Evolutionary conservation across 1,140 invertebrate species (phyloP), one percentile per base, ranked within the genome.

Genomic region (Littorina saxatilis): DNA sequence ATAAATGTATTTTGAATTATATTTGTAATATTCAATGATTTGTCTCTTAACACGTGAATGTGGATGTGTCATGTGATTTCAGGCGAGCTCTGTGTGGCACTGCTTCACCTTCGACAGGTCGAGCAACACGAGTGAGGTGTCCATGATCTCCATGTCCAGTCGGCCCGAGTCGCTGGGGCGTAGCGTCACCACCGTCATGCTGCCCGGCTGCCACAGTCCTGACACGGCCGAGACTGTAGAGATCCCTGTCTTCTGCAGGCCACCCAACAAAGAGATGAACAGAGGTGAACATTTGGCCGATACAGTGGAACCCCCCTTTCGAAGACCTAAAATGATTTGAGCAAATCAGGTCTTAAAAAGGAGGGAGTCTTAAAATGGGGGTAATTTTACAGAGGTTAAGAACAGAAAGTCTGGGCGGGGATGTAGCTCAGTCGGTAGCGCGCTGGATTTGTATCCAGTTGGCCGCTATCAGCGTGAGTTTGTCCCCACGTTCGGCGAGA

Each of bases 21-120:
- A n/a, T n/a, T n/a, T n/a, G n/a, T n/a, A n/a, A n/a, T n/a, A n/a
- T n/a, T n/a, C n/a, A n/a, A n/a, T n/a, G n/a, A n/a, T n/a, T n/a
- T n/a, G n/a, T n/a, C n/a, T n/a, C n/a, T n/a, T n/a, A n/a, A n/a
- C n/a, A n/a, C n/a, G n/a, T n/a, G n/a, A n/a, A n/a, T n/a, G n/a
- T n/a, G n/a, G n/a, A n/a, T n/a, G n/a, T n/a, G n/a, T n/a, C 17
- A 47, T 32, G 20, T 52, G 15, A n/a, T 47, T 80, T 80, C 77
- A 88, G 85, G 82, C 70, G 17, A 81, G 83, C 50, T 75, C 81
- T 13, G 75, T 85, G 1, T 89, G 86, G 88, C 85, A 87, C 75
- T 85, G 85, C 52, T 89, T 88, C 74, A 81, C 82, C 9, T 89
- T 89, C 81, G 88, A 88, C 47, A 77, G 79, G 47, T 58, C 79